Evolutionary conservation across 2,888 invertebrate species (phyloP), one percentile per base, ranked within the genome.

Genomic region (Lepidocyrtinus sp.): DNA sequence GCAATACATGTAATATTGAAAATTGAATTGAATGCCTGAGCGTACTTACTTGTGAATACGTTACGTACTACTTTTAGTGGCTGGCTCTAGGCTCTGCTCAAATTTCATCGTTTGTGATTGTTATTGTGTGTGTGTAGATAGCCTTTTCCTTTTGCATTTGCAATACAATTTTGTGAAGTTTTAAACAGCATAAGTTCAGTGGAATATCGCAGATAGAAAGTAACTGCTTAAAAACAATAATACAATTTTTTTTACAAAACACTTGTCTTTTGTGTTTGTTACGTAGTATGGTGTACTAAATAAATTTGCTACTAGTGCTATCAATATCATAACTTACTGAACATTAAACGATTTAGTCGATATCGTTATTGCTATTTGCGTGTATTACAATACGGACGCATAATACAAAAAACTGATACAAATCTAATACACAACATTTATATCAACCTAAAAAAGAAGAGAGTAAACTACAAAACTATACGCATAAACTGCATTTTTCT

Each of bases 221-320:
- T 65, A 74, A 65, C 71, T 62, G 62, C 62, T 62, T 36, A 62
- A 73, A 26, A 22, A n/a, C 46, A 46, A 73, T 27, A 64, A 73
- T 64, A 73, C 36, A 71, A 7, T 7, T 36, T 36, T 50, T 50
- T 50, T 50, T 50, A 50, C 50, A 50, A 50, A 50, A 50, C 50
- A 50, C 50, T 50, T 50, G 50, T 50, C 50, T 50, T 50, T 50
- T 50, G 50, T 50, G 50, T 50, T 36, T 50, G 50, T 50, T 50
- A 12, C 50, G 50, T 50, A 50, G n/a, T 2, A n/a, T n/a, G n/a
- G n/a, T 50, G 50, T 50, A 50, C 50, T 50, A 50, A 50, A 50
- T 50, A 50, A 50, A 50, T 50, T 50, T 50, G 50, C 50, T 17
- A 50, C 50, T 50, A n/a, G 50, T 50, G 50, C 50, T 50, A 50